Base-by-base conservation (phyloP, 2,888 invertebrate genomes). In the Dryadula phaetusa region DNA sequence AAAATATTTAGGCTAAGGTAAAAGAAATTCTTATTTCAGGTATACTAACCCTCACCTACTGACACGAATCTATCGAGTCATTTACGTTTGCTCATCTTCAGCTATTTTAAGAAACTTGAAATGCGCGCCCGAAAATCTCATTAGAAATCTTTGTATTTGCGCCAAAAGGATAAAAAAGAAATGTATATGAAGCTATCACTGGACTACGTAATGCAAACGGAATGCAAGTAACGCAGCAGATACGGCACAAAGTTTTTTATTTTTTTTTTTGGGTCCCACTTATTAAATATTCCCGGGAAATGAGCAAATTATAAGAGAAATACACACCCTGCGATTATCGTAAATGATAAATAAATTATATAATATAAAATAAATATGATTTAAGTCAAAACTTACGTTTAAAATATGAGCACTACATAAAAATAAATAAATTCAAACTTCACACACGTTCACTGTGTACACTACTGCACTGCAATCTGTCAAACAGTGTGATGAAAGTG, bases 41-140 rank as follows among this genome's bases (percentile, higher is more conserved):
- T 78, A 75, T 79, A 75, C 79, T 87, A 89, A 90, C 92, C 91
- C 88, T 92, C 90, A 91, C 92, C 92, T 84, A 90, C 83, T 90
- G 74, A 88, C 90, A 87, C 81, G 83, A 85, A 82, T 82, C 79
- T 81, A 84, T 79, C 77, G 75, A 83, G 74, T 82, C 81, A 80
- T 83, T 82, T 79, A 73, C 79, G 78, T 82, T 81, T 81, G 83
- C 82, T 81, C 84, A 85, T 82, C 78, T 80, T 80, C 74, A 72
- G 77, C 84, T 89, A 90, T 89, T 90, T 88, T 85, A 78, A 81
- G 87, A 86, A 72, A 67, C 72, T 62, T 77, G n/a, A 79, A 79
- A 78, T 73, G 74, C 77, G 77, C 72, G 77, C 70, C 75, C 71
- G 70, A 77, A 75, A 72, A 70, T 70, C 72, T 67, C 62, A 54